A percentile compares a stretch with the other conserved stretches of the same genome.
Evolutionary conservation across 2,113 vertebrate genomes (phyloP).

Genomic region (Cinclus cinclus): DNA sequence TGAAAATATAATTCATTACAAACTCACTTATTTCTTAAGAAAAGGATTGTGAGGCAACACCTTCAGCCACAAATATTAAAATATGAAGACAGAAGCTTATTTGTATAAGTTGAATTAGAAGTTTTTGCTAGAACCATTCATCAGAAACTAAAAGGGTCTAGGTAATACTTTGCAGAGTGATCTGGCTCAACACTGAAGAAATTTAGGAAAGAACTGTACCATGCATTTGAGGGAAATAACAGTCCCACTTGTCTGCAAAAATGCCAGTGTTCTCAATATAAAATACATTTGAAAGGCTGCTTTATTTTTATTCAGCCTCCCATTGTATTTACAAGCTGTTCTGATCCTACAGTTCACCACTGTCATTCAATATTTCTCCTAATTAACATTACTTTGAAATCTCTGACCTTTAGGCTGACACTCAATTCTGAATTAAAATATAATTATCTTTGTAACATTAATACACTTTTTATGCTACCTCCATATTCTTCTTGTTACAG

Average conservation of each 20-base stretch:
- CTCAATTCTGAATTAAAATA: slow-evolving; percentile 35
- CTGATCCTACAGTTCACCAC: not conserved
- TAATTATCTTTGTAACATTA: slow-evolving; percentile 30
- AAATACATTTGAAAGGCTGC: slow-evolving; percentile 7
- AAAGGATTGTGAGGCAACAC: not conserved
- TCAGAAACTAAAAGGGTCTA: not conserved
- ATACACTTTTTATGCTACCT: not conserved
- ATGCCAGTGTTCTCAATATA: not conserved
- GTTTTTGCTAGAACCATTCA: not conserved
- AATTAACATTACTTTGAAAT: slow-evolving; percentile 60
- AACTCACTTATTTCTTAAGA: not conserved
- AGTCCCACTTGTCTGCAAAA: not conserved
- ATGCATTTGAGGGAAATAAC: not conserved
- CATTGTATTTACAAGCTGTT: not conserved
- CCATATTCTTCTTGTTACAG: not conserved
- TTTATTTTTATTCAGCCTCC: slow-evolving; percentile 27
- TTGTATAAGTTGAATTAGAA: not conserved
- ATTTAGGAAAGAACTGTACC: not conserved
- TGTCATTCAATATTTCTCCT: slow-evolving; percentile 6
- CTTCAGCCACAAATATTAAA: slow-evolving; percentile 26
- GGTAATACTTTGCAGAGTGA: not conserved
- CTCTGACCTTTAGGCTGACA: slow-evolving; percentile 33
- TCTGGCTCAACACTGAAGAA: not conserved
- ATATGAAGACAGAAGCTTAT: not conserved
- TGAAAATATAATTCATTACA: slow-evolving; percentile 3